Conservation (phyloP, 92 coral and sea anemone species). For the Pocillopora grandis region DNA sequence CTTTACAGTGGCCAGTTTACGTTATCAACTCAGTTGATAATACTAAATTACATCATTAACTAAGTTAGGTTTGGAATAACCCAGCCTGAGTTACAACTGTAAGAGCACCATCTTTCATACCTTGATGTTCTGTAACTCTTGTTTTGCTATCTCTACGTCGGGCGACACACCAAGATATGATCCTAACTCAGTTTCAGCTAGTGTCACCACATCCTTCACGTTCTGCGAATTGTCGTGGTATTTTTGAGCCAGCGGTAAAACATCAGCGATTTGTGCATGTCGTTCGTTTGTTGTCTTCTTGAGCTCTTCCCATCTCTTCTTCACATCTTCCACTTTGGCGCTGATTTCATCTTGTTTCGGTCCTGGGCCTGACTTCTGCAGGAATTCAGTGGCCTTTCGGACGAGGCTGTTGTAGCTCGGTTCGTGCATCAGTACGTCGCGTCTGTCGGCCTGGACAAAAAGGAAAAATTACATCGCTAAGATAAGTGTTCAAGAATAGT, state of each 20-base stretch:
- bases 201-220: slow-evolving; percentile 81
- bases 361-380: slow-evolving; percentile 65
- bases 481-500: not conserved
- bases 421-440: slow-evolving; percentile 70
- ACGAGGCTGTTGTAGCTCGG: slow-evolving; percentile 70
- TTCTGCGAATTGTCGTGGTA: slow-evolving; percentile 87
- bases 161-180: slow-evolving; percentile 61
- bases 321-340: slow-evolving; percentile 64
- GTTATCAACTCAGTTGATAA: too few species aligned
- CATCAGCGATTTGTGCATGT: slow-evolving; percentile 69
- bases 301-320: slow-evolving; percentile 76
- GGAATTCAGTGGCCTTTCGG: slow-evolving; percentile 54
- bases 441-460: slow-evolving; percentile 57
- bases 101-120: slow-evolving; percentile 26
- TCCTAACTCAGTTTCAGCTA: slow-evolving; percentile 78
- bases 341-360: slow-evolving; percentile 68
- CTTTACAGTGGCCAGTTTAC: too few species aligned
- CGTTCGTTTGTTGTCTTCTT: slow-evolving; percentile 63
- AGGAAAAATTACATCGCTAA: too few species aligned
- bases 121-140: slow-evolving; percentile 78
- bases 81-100: too few species aligned
- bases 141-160: slow-evolving; percentile 79
- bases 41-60: too few species aligned
- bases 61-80: too few species aligned
- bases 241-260: slow-evolving; percentile 92